Conservation (phyloP, 2,888 invertebrate species). For the Drosophila kanekoi region DNA sequence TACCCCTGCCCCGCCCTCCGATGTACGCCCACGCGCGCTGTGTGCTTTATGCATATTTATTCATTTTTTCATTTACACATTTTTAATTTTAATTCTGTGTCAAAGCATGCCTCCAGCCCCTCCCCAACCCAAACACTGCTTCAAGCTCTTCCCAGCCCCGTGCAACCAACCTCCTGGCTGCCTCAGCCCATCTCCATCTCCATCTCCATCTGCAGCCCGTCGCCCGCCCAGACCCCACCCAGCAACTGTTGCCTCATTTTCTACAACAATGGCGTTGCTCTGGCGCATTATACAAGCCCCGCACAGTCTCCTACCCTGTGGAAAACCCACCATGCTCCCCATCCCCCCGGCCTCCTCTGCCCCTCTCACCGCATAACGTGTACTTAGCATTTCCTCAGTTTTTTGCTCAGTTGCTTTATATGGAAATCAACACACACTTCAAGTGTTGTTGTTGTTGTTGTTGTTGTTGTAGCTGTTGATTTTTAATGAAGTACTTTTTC, state of each 20-base stretch:
- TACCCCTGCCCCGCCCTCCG: background rate
- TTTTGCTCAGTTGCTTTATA: constrained; percentile 72
- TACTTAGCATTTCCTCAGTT: constrained; percentile 75
- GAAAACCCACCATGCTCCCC: background rate
- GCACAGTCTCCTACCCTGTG: background rate
- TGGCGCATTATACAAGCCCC: constrained; percentile 34
- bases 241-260: constrained; percentile 47
- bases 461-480: constrained; percentile 67
- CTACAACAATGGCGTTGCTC: constrained; percentile 62
- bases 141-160: background rate
- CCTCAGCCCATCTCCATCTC: background rate
- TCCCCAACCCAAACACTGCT: background rate
- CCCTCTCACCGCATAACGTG: constrained; percentile 65
- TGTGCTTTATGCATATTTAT: constrained; percentile 65
- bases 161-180: background rate
- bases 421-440: constrained; percentile 78
- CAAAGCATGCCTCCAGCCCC: constrained; percentile 45
- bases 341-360: no score
- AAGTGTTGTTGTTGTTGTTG: constrained; percentile 41
- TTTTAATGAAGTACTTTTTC: constrained; percentile 81
- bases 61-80: constrained; percentile 79
- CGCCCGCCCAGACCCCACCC: background rate
- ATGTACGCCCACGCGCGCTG: background rate
- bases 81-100: constrained; percentile 75
- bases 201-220: no score